These are phyloP conservation scores for Sinocyclocheilus rhinocerous DNA, from an alignment of 2,113 vertebrate species.

Conservation along the genomic window DNA sequence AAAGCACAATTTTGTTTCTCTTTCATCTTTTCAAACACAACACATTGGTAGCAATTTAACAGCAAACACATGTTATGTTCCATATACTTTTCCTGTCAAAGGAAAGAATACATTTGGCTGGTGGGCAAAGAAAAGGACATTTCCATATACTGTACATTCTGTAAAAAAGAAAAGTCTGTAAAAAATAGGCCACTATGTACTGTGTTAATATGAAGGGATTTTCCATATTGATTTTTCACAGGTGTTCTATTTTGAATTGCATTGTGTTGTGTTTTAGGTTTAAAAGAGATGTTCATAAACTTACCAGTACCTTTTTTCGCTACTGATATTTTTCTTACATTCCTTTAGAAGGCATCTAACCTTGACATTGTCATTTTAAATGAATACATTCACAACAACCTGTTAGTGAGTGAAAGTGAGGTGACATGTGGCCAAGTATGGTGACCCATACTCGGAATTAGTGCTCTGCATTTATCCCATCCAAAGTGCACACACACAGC, in stretches of 20 bases:
- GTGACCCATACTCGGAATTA: too few relatives aligned
- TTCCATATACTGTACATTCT: not conserved
- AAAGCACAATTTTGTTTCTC: not conserved
- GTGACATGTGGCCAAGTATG: too few relatives aligned
- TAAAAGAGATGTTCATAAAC: not conserved
- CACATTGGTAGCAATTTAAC: not conserved
- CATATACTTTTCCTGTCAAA: not conserved
- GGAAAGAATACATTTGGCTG: not conserved
- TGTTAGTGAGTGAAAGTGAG: too few relatives aligned
- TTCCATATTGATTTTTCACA: not conserved
- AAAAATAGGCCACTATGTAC: not conserved
- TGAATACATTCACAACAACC: not conserved
- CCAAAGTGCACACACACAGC: too few relatives aligned
- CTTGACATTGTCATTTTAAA: conserved; percentile 5
- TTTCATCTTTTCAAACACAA: conserved; percentile 5
- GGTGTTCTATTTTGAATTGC: not conserved
- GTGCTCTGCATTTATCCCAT: too few relatives aligned
- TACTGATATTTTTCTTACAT: not conserved
- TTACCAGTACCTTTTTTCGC: not conserved
- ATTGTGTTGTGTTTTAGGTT: not conserved
- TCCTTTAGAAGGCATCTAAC: not conserved
- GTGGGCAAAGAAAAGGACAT: not conserved
- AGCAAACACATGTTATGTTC: not conserved
- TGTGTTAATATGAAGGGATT: not conserved
- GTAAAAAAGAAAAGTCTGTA: not conserved